Percentiles rank a stretch among this genome's conserved stretches.
Conservation (phyloP, 1,140 invertebrate genomes). For the Tachypleus tridentatus region DNA sequence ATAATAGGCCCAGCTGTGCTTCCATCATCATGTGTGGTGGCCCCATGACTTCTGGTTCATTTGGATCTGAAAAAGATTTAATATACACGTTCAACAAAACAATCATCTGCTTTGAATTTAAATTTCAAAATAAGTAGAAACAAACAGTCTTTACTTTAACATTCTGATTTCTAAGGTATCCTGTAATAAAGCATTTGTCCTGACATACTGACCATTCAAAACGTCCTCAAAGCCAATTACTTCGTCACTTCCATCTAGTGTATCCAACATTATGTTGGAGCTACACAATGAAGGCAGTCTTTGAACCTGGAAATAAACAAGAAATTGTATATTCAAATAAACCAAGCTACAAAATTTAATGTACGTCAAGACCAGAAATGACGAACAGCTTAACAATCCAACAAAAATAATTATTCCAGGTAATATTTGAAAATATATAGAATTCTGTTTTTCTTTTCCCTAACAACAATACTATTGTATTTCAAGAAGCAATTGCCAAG, state of each 20-base stretch:
- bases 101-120: background rate
- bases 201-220: constrained; percentile 44
- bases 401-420: no score
- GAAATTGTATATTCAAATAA: background rate
- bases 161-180: background rate
- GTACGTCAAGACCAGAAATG: no score
- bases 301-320: constrained; percentile 27
- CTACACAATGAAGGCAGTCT: constrained; percentile 31
- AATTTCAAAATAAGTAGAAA: background rate
- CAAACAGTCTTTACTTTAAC: no score
- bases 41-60: constrained; percentile 56
- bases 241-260: constrained; percentile 48
- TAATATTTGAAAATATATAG: no score
- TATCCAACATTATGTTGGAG: constrained; percentile 34
- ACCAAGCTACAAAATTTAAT: no score
- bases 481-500: no score
- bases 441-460: no score
- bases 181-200: background rate
- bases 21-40: constrained; percentile 69
- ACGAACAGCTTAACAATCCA: no score
- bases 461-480: no score
- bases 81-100: constrained; percentile 3
- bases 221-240: constrained; percentile 70
- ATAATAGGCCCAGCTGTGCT: constrained; percentile 5
- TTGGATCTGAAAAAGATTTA: constrained; percentile 28